A percentile compares a stretch with the other conserved stretches of the same genome.
Evolutionary conservation across 2,113 vertebrate genomes (phyloP).

Genomic region (Stegostoma tigrinum): DNA sequence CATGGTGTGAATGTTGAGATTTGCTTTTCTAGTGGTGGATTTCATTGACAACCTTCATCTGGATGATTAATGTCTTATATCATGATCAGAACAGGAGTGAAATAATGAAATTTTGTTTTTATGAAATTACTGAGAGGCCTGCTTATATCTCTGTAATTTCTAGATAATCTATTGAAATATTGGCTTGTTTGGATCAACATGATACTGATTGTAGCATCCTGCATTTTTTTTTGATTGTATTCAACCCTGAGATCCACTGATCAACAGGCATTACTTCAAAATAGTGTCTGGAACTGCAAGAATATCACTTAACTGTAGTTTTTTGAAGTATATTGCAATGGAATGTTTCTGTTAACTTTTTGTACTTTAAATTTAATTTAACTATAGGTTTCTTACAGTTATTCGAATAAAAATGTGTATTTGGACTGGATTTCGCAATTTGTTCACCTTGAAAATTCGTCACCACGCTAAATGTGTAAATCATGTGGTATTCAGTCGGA

Average conservation of each 20-base stretch:
- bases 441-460: not conserved
- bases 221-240: not conserved
- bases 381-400: not conserved
- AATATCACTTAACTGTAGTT: not conserved
- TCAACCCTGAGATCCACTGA: not conserved
- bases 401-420: conserved; percentile 16
- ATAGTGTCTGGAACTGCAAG: not conserved
- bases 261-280: not conserved
- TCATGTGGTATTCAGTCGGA: not conserved
- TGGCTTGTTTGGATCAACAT: not conserved
- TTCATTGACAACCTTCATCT: not conserved
- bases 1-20: not conserved
- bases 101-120: not conserved
- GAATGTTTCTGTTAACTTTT: not conserved
- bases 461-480: not conserved
- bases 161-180: not conserved
- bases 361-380: not conserved
- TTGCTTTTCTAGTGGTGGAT: not conserved
- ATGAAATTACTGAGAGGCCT: not conserved
- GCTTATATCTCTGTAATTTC: not conserved
- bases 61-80: not conserved
- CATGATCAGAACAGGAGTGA: not conserved
- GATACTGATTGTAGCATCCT: not conserved
- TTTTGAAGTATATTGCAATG: not conserved
- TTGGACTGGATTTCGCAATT: conserved; percentile 1